Evolutionary conservation across 2,888 invertebrate species (phyloP), one percentile per base, ranked within the genome.

Genomic region (Itoplectis maculator): DNA sequence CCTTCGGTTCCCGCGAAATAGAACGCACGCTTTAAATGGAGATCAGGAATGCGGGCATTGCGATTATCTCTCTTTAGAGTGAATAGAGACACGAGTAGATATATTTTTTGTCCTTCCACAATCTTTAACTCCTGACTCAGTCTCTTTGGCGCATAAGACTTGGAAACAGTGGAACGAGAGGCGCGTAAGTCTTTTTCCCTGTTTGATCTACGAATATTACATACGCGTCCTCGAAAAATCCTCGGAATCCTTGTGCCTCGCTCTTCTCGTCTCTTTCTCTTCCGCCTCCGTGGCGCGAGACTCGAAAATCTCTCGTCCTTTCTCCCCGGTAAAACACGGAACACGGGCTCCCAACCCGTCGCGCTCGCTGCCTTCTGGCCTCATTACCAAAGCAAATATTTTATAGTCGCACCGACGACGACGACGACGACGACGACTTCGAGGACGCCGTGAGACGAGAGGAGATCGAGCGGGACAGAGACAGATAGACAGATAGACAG

Each of bases 351-450:
- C 82, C 86, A 87, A 88, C 87, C 88, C 87, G 89, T 86, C 88
- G 89, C 6, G 45, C 85, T 83, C 84, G 82, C 86, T 86, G 87
- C 87, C 88, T 88, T 29, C 61, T 90, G 89, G 91, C 92, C 92
- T 92, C 92, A 92, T 92, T 92, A 92, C 91, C 89, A 92, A 92
- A 92, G 92, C 91, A 92, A 92, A 92, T 92, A 92, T 92, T 92
- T 92, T 90, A 92, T 91, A 92, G 91, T 90, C 91, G 84, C 88
- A 85, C 85, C 84, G 86, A 86, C 81, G 82, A 73, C 78, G 83
- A 84, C 83, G 82, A 84, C 84, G 84, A 83, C 70, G 84, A 83
- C 77, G 85, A 79, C 78, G 81, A 79, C 61, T 9, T 15, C 37
- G 77, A 59, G 51, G 69, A 78, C 66, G 56, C 45, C 42, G 35